Percentiles rank a stretch among this genome's conserved stretches.
Evolutionary conservation across 2,797 vertebrate species (phyloP).

Genomic region (Pithecia hirsuta): DNA sequence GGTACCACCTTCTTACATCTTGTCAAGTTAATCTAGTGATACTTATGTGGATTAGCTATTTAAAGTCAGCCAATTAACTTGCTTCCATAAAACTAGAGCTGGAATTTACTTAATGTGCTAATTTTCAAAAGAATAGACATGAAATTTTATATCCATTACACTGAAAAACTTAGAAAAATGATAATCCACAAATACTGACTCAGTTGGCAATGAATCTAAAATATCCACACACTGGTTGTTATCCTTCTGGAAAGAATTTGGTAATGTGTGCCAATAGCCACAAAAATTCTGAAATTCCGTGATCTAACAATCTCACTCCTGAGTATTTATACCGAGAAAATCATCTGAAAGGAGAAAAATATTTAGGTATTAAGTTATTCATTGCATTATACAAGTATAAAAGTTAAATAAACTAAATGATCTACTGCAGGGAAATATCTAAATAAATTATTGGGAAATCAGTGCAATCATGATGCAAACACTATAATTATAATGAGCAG

Average conservation of each 20-base stretch:
- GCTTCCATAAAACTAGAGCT: not conserved
- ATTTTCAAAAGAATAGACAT: conserved; percentile 41
- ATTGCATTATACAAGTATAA: conserved; percentile 17
- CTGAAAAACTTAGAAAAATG: conserved; percentile 30
- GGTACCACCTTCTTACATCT: not conserved
- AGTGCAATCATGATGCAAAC: not conserved
- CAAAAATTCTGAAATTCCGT: conserved; percentile 50
- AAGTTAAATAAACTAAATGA: conserved; percentile 16
- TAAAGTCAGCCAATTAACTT: not conserved
- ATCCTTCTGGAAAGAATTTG: conserved; percentile 61
- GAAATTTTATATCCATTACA: conserved; percentile 24
- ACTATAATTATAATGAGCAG: conserved; percentile 6
- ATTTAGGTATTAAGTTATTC: conserved; percentile 41
- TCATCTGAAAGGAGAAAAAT: conserved; percentile 55
- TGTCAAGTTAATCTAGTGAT: conserved; percentile 19
- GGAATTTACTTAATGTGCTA: conserved; percentile 5
- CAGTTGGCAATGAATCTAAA: conserved; percentile 43
- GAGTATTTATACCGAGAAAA: conserved; percentile 49
- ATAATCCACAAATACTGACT: conserved; percentile 34
- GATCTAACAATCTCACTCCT: conserved; percentile 2
- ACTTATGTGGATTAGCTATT: not conserved
- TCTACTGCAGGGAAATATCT: not conserved
- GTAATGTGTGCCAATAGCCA: conserved; percentile 48
- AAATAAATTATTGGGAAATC: conserved; percentile 42
- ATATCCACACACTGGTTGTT: conserved; percentile 28